These are phyloP conservation scores for Mythimna ferrago DNA, from an alignment of 2,888 invertebrate genomes.

Conservation along the genomic window DNA sequence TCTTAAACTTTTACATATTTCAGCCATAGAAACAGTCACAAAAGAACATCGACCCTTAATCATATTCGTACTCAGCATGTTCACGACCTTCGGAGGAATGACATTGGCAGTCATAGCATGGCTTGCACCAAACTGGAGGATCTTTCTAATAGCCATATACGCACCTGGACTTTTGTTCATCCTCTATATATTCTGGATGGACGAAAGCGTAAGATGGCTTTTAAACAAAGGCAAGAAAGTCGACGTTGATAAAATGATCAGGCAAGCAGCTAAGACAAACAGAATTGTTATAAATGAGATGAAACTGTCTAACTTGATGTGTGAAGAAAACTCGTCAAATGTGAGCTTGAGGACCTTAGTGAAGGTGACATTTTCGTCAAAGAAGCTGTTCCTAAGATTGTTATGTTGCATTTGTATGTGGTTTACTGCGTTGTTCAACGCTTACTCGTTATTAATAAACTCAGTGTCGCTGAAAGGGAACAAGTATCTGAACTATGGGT, in stretches of 20 bases:
- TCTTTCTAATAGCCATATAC: conserved; percentile 91
- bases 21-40: conserved; percentile 81
- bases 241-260: conserved; percentile 91
- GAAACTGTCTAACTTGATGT: conserved; percentile 67
- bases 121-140: conserved; percentile 92
- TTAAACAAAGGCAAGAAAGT: conserved; percentile 92
- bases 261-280: conserved; percentile 88
- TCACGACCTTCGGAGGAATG: conserved; percentile 43
- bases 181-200: conserved; percentile 91
- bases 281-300: conserved; percentile 72
- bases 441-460: conserved; percentile 92
- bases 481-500: conserved; percentile 93
- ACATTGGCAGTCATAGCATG: conserved; percentile 57
- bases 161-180: conserved; percentile 92
- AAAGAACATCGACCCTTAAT: conserved; percentile 64
- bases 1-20: conserved; percentile 55
- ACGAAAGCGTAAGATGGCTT: conserved; percentile 94
- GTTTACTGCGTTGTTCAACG: conserved; percentile 82
- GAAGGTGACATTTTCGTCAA: conserved; percentile 67
- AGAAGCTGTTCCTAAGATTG: conserved; percentile 71
- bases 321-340: conserved; percentile 63
- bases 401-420: conserved; percentile 76
- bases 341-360: conserved; percentile 33
- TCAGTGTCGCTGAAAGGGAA: conserved; percentile 93
- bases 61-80: conserved; percentile 51